Conservation (phyloP, 1,140 invertebrate genomes). For the Pantala flavescens region DNA sequence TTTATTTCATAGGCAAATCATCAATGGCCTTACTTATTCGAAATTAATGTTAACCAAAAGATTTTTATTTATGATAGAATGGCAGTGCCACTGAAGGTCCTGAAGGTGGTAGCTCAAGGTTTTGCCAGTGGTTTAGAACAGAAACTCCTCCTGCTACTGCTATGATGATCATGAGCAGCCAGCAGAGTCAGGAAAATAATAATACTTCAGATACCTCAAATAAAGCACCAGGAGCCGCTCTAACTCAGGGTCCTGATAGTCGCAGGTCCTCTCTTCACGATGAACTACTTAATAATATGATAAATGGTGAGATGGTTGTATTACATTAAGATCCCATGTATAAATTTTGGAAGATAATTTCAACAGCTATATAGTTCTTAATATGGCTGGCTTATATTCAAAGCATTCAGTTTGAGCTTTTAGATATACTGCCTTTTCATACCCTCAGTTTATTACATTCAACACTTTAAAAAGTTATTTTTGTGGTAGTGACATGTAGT, state of each 20-base stretch:
- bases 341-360: background rate
- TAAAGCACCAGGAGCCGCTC: background rate
- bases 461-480: background rate
- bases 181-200: background rate
- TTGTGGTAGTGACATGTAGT: background rate
- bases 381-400: too few species aligned
- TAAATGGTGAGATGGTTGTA: slow-evolving; percentile 42
- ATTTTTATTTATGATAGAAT: slow-evolving; percentile 37
- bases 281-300: slow-evolving; percentile 48
- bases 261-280: slow-evolving; percentile 51
- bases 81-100: slow-evolving; percentile 39
- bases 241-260: slow-evolving; percentile 31
- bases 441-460: too few species aligned
- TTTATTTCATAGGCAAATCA: too few species aligned
- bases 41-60: background rate
- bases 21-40: too few species aligned
- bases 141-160: slow-evolving; percentile 42
- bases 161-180: slow-evolving; percentile 13
- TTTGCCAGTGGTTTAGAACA: slow-evolving; percentile 51
- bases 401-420: too few species aligned
- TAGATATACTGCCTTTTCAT: too few species aligned
- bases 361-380: too few species aligned
- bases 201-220: background rate
- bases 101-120: slow-evolving; percentile 41
- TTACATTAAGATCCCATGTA: background rate